Base-by-base conservation (phyloP, 2,113 vertebrate species). In the Madoqua kirkii region DNA sequence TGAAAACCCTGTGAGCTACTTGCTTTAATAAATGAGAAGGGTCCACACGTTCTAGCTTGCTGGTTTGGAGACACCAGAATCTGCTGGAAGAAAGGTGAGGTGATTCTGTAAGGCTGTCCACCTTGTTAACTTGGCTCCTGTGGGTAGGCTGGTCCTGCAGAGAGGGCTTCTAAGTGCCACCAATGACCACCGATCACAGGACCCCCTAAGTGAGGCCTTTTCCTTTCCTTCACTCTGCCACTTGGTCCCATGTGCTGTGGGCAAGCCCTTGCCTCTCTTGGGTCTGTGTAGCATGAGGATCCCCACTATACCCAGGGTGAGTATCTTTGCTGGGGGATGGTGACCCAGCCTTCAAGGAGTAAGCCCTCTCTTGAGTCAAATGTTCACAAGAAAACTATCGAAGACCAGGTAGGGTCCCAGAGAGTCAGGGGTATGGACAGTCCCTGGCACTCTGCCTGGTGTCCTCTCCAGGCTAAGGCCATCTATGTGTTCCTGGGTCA, bases 71-170 rank as follows among this genome's bases (percentile, higher is more conserved):
- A 84, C 14, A 16, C 11, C 6, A 64, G 48, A 5, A 23, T 82
- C 50, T 87, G 48, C 10, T 25, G 11, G 45, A 78, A 86, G 31
- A 36, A 55, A 87, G 17, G 57, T 45, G 13, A 81, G 57, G 15
- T 6, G 12, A 29, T 81, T 71, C 29, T 64, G 1, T 19, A 33
- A 96, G 60, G 21, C 29, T 64, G 14, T 36, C 40, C 2, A 10
- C 23, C 14, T 62, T 48, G 27, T 27, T 50, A 19, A 12, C 21
- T 0, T 33, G n/a, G 9, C 25, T 27, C 3, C 33, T 3, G 0
- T 6, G 15, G 6, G 3, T 55, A 14, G 27, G 29, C n/a, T 7
- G 0, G 12, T 6, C 33, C n/a, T 27, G 3, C 11, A 1, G 4
- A 2, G 21, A 2, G 21, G 4, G 1, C 21, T 14, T n/a, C 33